Conservation (phyloP, 2,888 invertebrate genomes). For the Eretmocerus hayati region DNA sequence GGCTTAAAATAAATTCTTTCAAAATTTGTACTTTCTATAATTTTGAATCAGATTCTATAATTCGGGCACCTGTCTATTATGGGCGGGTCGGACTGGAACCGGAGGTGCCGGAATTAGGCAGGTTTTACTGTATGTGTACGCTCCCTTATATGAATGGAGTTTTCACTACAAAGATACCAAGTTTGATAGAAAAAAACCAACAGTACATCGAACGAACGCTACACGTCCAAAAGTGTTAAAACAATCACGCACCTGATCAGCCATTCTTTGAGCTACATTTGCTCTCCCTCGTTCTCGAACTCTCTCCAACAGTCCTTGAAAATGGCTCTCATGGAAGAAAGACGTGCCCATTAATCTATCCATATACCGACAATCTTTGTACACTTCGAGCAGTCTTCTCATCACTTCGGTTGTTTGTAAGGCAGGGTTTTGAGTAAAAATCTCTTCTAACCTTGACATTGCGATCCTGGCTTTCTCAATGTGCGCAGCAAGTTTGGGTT, state of each 20-base stretch:
- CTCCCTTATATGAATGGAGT: too few relatives aligned
- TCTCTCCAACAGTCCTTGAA: slow-evolving; percentile 66
- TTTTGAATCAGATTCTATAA: too few relatives aligned
- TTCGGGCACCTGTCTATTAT: too few relatives aligned
- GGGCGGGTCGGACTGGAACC: too few relatives aligned
- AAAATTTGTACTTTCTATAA: too few relatives aligned
- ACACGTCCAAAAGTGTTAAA: too few relatives aligned
- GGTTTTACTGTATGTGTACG: too few relatives aligned
- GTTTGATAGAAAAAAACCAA: too few relatives aligned
- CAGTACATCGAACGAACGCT: too few relatives aligned
- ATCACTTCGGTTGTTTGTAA: slow-evolving; percentile 71
- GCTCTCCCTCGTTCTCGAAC: slow-evolving; percentile 68
- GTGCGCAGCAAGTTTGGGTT: slow-evolving; percentile 62
- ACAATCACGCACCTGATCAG: slow-evolving; percentile 64
- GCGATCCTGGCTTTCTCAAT: slow-evolving; percentile 71
- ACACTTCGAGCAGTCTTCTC: slow-evolving; percentile 71
- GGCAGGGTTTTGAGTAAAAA: slow-evolving; percentile 69
- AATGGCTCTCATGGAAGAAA: slow-evolving; percentile 78
- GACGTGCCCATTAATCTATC: slow-evolving; percentile 80
- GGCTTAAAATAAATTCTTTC: too few relatives aligned
- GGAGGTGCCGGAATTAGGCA: too few relatives aligned
- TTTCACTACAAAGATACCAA: too few relatives aligned
- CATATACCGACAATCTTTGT: slow-evolving; percentile 79
- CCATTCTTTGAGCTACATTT: slow-evolving; percentile 63
- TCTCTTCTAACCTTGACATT: slow-evolving; percentile 69